Percentiles rank a stretch among this genome's conserved stretches.
phyloP scores from a whole-genome alignment of 1,140 invertebrate genomes.

The Galleria mellonella region DNA sequence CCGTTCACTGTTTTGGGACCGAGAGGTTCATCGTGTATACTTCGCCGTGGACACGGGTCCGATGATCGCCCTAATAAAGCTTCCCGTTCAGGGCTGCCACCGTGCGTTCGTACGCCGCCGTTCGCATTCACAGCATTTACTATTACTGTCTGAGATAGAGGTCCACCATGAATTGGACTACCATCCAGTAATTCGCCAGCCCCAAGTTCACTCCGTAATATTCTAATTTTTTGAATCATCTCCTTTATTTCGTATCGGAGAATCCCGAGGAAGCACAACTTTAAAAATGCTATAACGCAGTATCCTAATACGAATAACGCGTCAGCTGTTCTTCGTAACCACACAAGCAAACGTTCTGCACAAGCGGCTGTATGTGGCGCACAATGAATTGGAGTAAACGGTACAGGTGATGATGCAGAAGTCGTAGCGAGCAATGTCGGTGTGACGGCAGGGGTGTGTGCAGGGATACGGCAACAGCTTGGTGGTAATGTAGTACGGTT shows the following conservation, averaged over 20 bases:
- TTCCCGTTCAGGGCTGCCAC: constrained; percentile 67
- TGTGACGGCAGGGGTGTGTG: constrained; percentile 51
- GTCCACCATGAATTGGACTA: constrained; percentile 65
- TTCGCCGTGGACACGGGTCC: constrained; percentile 68
- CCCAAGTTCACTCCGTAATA: constrained; percentile 75
- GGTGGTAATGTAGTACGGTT: constrained; percentile 66
- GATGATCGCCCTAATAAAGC: constrained; percentile 71
- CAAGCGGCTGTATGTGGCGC: constrained; percentile 77
- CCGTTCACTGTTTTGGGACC: constrained; percentile 79
- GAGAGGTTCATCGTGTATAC: constrained; percentile 72
- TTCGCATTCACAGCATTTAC: constrained; percentile 69
- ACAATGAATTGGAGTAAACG: constrained; percentile 55
- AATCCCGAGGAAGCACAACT: constrained; percentile 92
- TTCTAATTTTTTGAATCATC: constrained; percentile 92
- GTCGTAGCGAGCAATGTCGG: constrained; percentile 79
- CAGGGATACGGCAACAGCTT: constrained; percentile 73
- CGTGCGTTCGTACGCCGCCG: constrained; percentile 62
- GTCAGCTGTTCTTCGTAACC: constrained; percentile 86
- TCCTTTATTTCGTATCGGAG: constrained; percentile 89
- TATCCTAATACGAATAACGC: constrained; percentile 89
- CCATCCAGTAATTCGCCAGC: constrained; percentile 60
- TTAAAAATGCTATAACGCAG: constrained; percentile 92
- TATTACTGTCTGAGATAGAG: constrained; percentile 61
- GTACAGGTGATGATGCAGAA: constrained; percentile 77
- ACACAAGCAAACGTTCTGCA: constrained; percentile 80